Evolutionary conservation across 2,113 vertebrate genomes (phyloP).

Genomic region (Erythrolamprus reginae): DNA sequence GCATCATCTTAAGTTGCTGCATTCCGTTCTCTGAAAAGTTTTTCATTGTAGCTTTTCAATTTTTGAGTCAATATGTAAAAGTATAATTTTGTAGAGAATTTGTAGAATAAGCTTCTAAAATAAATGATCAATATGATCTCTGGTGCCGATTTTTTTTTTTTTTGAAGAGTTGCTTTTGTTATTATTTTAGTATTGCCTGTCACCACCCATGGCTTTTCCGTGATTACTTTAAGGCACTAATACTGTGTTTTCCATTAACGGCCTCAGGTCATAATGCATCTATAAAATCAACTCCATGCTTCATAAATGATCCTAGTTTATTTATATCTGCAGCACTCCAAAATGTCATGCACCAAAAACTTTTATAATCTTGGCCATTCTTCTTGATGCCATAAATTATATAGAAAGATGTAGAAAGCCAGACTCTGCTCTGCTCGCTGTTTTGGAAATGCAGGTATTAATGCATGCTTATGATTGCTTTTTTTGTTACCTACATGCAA

Average conservation of each 20-base stretch:
- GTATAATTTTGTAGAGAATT: not conserved
- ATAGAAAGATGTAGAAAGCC: not conserved
- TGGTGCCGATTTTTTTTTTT: not conserved
- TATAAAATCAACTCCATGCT: not conserved
- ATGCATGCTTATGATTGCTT: not conserved
- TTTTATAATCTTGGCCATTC: not conserved
- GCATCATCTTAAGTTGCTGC: not conserved
- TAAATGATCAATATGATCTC: not conserved
- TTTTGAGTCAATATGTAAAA: not conserved
- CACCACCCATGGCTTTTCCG: fast-evolving
- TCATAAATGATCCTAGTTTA: constrained; percentile 9
- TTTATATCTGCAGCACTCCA: not conserved
- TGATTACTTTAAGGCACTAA: not conserved
- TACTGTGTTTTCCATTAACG: constrained; percentile 20
- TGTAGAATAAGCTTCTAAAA: not conserved
- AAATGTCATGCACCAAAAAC: constrained; percentile 5
- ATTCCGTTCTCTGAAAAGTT: not conserved
- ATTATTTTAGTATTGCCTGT: not conserved
- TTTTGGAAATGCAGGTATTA: not conserved
- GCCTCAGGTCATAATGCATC: not conserved
- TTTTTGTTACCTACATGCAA: not conserved
- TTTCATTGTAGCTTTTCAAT: not conserved
- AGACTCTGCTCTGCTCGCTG: not conserved
- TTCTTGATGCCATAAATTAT: not conserved
- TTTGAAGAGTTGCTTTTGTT: not conserved